Evolutionary conservation across 37 sponge, comb jelly and placozoan genomes (phyloP), one percentile per base, ranked within the genome.

Genomic region (Beroe ovata): DNA sequence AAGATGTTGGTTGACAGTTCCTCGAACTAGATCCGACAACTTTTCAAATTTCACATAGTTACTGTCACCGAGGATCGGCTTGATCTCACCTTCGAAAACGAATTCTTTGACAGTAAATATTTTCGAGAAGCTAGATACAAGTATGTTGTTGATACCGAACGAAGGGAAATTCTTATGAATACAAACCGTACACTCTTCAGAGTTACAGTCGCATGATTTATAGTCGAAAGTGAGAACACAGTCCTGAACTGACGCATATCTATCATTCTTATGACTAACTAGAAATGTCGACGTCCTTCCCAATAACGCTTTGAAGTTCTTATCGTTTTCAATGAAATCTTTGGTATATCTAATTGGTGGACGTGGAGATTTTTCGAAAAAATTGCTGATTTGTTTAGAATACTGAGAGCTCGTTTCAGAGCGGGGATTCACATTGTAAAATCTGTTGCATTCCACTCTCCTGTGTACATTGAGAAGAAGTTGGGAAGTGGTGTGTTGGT

Each of bases 151-250:
- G 22, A 62, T 62, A 18, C 63, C 63, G n/a, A 62, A 62, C 3
- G 63, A 16, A 8, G 63, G 63, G 26, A 62, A 62, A 62, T 28
- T 4, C 26, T 62, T 62, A n/a, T 29, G 28, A 28, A 28, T 4
- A 18, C 63, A 62, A 16, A 62, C 63, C 26, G 63, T 28, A 62
- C 63, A 62, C 6, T 62, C 63, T 6, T 62, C 63, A 28, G 63
- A 6, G n/a, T 6, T 16, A 16, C 63, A 62, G 8, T 16, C 23
- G n/a, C 63, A 62, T 6, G 63, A 62, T 16, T 62, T 62, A 62
- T n/a, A 62, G n/a, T 16, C n/a, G 63, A 62, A 62, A 4, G n/a
- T n/a, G n/a, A n/a, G n/a, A n/a, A n/a, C n/a, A n/a, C n/a, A n/a
- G n/a, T n/a, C n/a, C n/a, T n/a, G n/a, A n/a, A n/a, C n/a, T n/a